Evolutionary conservation across 1,140 invertebrate genomes (phyloP), one percentile per base, ranked within the genome.

Genomic region (Yoshiicerus persimilis): DNA sequence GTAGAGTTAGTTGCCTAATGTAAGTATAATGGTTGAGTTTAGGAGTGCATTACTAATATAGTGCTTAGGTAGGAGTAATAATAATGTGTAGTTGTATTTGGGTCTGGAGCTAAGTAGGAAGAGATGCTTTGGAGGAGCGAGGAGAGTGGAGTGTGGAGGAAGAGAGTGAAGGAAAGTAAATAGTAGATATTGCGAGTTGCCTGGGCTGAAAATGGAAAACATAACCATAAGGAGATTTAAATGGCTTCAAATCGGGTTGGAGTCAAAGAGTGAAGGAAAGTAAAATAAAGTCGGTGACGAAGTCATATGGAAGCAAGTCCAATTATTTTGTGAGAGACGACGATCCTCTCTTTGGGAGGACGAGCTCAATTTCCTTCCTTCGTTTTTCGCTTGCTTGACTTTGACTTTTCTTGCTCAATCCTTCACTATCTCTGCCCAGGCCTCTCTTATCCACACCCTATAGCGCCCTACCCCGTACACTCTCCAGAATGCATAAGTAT

Each of bases 211-310:
- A 80, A 80, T 80, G 75, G 16, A 80, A 80, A 80, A 80, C 75
- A 80, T 80, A 80, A 80, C 75, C 75, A 80, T 80, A 80, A 80
- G 75, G 75, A 80, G 75, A 80, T 80, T 80, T 80, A 80, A 80
- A 80, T 80, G 75, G 75, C 75, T 80, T 80, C 75, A 80, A 80
- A 80, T 80, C 75, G 75, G 75, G 75, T 80, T 80, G 32, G 75
- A 80, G 75, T 80, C 75, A 80, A 80, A 80, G 30, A 80, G 75
- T 30, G 25, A 70, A 70, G 23, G 25, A 30, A 30, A 70, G 66
- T 30, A 70, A 70, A 70, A 30, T 30, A 70, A 70, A 70, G 66
- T 80, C 75, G 32, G 75, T 80, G 75, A 80, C 75, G 34, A 80
- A 80, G 75, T 80, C 34, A 80, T 80, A 80, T 80, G 75, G 75